Evolutionary conservation across 2,797 vertebrate species (phyloP), one percentile per base, ranked within the genome.

Genomic region (Harpagifer antarcticus): DNA sequence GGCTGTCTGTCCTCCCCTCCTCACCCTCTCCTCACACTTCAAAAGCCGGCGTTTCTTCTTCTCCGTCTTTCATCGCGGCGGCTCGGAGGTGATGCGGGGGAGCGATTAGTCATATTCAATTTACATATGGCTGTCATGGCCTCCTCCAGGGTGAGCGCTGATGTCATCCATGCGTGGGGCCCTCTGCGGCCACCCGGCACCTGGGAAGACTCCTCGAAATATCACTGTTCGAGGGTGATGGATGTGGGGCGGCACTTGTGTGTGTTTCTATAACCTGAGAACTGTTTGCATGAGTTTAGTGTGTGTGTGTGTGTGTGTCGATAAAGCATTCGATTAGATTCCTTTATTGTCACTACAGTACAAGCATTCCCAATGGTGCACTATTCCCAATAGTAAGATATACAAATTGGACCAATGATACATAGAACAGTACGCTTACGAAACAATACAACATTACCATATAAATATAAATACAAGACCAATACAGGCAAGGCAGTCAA

Each of bases 71-170:
- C 92, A 93, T 85, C 92, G 76, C 86, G 40, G 76, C 63, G 57
- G 83, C 86, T 73, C 59, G 68, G 84, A 87, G 92, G 93, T 89
- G 92, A 94, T 73, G 85, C 85, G 13, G 86, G 83, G 90, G 92
- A 88, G 89, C 91, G 84, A 92, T 95, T 94, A 88, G 91, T 95
- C 93, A 95, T 94, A 93, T 94, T 95, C 93, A 86, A 94, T 94
- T 95, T 93, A 93, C 92, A 93, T 93, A 93, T 62, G 94, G 89
- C 91, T 94, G 94, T 94, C 94, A 94, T 52, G 50, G 81, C 53
- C 85, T 85, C 72, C 76, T 84, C 79, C 68, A n/a, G 76, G 76
- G 83, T 62, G 61, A 79, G 84, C 70, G 49, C 84, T 94, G 92
- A 93, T 92, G 93, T 94, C 92, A 93, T 93, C 83, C 1, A 49